phyloP scores from a whole-genome alignment of 2,113 vertebrate genomes.

The Recurvirostra avosetta region DNA sequence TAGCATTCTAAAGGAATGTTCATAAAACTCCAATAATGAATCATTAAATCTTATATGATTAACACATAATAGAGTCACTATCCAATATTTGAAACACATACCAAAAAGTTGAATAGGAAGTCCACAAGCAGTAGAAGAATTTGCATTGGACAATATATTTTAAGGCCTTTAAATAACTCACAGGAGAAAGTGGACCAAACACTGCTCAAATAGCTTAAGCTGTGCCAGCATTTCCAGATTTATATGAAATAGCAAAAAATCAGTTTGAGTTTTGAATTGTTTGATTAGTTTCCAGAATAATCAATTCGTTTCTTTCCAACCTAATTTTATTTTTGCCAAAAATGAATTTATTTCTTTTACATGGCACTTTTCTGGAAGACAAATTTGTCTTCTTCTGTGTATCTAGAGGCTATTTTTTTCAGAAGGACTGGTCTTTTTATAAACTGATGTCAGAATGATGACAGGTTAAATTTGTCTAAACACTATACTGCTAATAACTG shows the following conservation, averaged over 20 bases:
- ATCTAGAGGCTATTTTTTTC: background rate
- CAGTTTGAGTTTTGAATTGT: background rate
- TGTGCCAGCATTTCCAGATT: background rate
- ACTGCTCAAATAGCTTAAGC: background rate
- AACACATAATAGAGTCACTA: constrained; percentile 45
- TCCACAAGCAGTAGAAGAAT: background rate
- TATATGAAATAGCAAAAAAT: background rate
- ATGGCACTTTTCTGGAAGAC: background rate
- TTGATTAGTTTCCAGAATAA: background rate
- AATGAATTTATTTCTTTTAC: background rate
- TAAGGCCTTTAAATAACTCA: background rate
- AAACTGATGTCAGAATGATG: background rate
- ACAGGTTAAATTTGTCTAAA: background rate
- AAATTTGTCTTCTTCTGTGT: background rate
- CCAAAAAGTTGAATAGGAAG: background rate
- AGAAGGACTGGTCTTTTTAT: background rate
- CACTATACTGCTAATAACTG: background rate
- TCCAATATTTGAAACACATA: background rate
- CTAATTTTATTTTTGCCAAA: background rate
- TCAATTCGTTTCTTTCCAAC: background rate
- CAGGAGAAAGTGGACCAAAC: background rate
- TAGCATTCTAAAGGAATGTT: background rate
- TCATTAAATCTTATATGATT: constrained; percentile 72
- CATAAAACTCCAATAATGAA: constrained; percentile 17
- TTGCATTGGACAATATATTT: background rate